Percentiles rank a stretch among this genome's conserved stretches.
Evolutionary conservation across 2,113 vertebrate genomes (phyloP).

Genomic region (Mugil cephalus): DNA sequence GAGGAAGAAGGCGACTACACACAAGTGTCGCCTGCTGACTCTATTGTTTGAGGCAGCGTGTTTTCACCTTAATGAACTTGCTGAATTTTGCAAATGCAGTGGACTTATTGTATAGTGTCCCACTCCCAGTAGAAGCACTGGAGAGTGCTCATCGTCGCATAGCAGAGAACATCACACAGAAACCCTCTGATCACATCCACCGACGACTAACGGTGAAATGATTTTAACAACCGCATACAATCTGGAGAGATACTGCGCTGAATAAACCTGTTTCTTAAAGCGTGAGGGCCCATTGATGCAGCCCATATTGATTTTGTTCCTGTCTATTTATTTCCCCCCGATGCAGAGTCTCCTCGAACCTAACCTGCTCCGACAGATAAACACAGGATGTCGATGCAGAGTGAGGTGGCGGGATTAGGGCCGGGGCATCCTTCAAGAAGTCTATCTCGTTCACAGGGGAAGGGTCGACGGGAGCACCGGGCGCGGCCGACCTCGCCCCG

Average conservation of each 20-base stretch:
- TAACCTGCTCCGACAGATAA: conserved; percentile 67
- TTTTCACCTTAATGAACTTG: conserved; percentile 18
- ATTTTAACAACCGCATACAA: conserved; percentile 39
- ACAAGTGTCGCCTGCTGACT: conserved; percentile 23
- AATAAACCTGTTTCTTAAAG: conserved; percentile 53
- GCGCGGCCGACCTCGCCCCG: conserved; percentile 31
- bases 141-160: neutral
- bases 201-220: conserved; percentile 25
- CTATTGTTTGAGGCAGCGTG: neutral
- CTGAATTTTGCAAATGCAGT: neutral
- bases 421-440: conserved; percentile 68
- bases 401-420: conserved; percentile 52
- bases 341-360: conserved; percentile 42
- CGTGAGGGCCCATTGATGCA: conserved; percentile 42
- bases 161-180: neutral
- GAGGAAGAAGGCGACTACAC: conserved; percentile 3
- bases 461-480: conserved; percentile 43
- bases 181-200: conserved; percentile 27
- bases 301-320: conserved; percentile 66
- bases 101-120: conserved; percentile 2
- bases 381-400: conserved; percentile 63
- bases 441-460: conserved; percentile 57
- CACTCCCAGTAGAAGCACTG: neutral
- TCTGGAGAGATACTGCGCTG: conserved; percentile 29
- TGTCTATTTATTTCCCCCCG: conserved; percentile 66